Base-by-base conservation (phyloP, 2,797 vertebrate species). In the Phataginus tricuspis region DNA sequence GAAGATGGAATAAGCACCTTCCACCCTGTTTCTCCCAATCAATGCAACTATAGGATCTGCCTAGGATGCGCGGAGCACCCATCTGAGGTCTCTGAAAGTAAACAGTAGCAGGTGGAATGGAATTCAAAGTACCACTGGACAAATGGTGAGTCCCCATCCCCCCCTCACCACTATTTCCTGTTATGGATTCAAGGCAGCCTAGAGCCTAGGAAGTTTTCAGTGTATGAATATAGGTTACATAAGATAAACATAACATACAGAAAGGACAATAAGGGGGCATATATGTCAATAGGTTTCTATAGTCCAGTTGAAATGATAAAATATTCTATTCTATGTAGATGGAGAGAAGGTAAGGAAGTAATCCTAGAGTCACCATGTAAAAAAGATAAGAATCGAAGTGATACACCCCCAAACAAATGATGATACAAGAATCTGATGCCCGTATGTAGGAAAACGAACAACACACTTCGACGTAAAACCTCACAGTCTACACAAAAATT, bases 401-500 rank as follows among this genome's bases (percentile, higher is more conserved):
- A 84, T 8, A 71, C 1, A 15, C 5, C 12, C 19, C 6, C 14
- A 87, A 69, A 23, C 42, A 90, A 37, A 77, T 29, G 25, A 39
- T 49, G 7, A 39, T 83, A 86, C 14, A 55, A 13, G 64, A 61
- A 55, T 2, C 64, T n/a, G 49, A 79, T 4, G 5, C 39, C 34
- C 45, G 0, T 92, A 53, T 34, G 61, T 68, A 66, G 39, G 45
- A 45, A 80, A 53, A 78, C 10, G 78, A n/a, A n/a, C 15, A 23
- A 71, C 21, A 72, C 7, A 27, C 31, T 57, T 57, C 39, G 39
- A 94, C n/a, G 37, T 37, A 45, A 85, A 96, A 37, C 42, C 42
- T 93, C 25, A 57, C 34, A 12, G n/a, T 72, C 45, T 6, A 77
- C 51, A 63, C 4, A 66, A 90, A 96, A 93, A 95, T 86, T 71